A percentile compares a stretch with the other conserved stretches of the same genome.
Conservation (phyloP, 2,797 vertebrate species). For the Fistularia tabacaria region DNA sequence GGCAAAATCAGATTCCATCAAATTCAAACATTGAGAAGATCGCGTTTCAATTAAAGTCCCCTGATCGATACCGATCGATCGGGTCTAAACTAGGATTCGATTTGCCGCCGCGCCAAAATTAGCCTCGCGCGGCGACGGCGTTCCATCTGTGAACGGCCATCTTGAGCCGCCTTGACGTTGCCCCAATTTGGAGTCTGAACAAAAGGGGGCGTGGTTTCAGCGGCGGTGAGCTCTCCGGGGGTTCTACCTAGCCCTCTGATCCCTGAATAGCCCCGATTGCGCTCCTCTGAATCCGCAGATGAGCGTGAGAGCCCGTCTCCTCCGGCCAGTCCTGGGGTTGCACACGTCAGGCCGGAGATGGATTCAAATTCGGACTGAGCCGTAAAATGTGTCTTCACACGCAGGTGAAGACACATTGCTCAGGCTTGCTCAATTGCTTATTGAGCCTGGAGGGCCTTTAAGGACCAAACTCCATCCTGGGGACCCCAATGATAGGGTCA, state of each 20-base stretch:
- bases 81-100: slow-evolving; percentile 24
- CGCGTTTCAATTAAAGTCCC: slow-evolving; percentile 1
- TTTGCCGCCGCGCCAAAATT: slow-evolving; percentile 56
- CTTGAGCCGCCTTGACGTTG: slow-evolving; percentile 73
- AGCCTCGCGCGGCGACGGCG: slow-evolving; percentile 32
- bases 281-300: too few species aligned
- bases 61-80: slow-evolving; percentile 28
- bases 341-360: too few species aligned
- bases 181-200: slow-evolving; percentile 73
- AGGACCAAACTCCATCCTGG: not conserved
- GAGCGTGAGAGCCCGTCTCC: too few species aligned
- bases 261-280: too few species aligned
- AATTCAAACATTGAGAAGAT: slow-evolving; percentile 11
- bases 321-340: too few species aligned
- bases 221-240: slow-evolving; percentile 60
- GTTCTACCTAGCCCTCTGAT: slow-evolving; percentile 8
- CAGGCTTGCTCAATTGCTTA: too few species aligned
- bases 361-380: too few species aligned
- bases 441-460: not conserved
- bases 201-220: slow-evolving; percentile 45
- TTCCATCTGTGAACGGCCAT: slow-evolving; percentile 57
- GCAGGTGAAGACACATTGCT: too few species aligned
- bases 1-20: slow-evolving; percentile 27
- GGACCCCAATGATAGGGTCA: too few species aligned
- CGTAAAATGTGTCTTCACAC: too few species aligned